These are phyloP conservation scores for Nestor notabilis DNA, from an alignment of 2,113 vertebrate genomes.

Conservation along the genomic window DNA sequence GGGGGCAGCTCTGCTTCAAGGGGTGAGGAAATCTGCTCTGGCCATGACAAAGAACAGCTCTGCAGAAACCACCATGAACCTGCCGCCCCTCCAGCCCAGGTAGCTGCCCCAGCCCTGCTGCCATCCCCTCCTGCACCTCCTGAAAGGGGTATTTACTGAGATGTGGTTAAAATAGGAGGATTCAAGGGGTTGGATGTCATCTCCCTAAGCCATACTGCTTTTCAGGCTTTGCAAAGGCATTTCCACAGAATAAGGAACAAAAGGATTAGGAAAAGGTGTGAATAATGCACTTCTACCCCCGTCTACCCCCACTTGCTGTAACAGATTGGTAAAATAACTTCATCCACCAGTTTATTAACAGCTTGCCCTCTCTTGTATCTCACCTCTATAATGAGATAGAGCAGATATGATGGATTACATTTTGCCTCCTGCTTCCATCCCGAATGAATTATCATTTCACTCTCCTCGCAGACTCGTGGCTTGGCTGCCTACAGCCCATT, in stretches of 20 bases:
- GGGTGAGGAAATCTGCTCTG: neutral
- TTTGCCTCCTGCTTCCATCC: slow-evolving; percentile 63
- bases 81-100: rapidly evolving
- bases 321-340: slow-evolving; percentile 64
- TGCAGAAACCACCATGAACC: rapidly evolving
- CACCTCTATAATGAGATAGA: slow-evolving; percentile 78
- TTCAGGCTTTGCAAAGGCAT: neutral
- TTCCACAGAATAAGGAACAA: slow-evolving; percentile 15
- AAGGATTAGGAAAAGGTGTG: slow-evolving; percentile 53
- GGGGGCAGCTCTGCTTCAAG: neutral
- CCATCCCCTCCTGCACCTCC: neutral
- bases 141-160: rapidly evolving
- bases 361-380: slow-evolving; percentile 72
- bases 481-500: slow-evolving; percentile 58
- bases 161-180: rapidly evolving
- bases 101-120: neutral
- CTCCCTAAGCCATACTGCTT: neutral
- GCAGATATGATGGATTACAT: slow-evolving; percentile 73
- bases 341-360: slow-evolving; percentile 71
- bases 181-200: neutral
- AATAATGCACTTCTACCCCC: slow-evolving; percentile 53
- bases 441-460: slow-evolving; percentile 72
- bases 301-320: neutral
- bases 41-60: rapidly evolving
- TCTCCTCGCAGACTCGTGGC: slow-evolving; percentile 8